Percentiles rank a stretch among this genome's conserved stretches.
Evolutionary conservation across 2,888 invertebrate species (phyloP).

Genomic region (Acronicta psi): DNA sequence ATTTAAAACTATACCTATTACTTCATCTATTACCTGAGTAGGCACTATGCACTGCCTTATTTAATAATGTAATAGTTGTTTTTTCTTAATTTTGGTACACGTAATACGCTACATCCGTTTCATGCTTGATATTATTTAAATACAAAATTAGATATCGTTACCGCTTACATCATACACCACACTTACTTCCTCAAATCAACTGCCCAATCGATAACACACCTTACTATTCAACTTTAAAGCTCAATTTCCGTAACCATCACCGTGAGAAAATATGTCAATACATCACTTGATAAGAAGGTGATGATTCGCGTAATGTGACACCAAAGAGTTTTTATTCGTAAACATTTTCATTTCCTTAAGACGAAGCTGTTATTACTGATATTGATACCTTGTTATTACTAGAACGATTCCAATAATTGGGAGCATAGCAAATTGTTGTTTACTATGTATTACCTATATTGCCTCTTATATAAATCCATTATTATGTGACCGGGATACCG

Average conservation of each 20-base stretch:
- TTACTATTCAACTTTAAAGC: constrained; percentile 34
- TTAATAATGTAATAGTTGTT: too few species aligned
- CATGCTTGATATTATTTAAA: too few species aligned
- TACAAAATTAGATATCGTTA: constrained; percentile 20
- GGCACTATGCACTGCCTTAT: too few species aligned
- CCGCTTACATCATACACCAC: constrained; percentile 29
- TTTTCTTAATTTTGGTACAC: too few species aligned
- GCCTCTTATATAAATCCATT: neutral
- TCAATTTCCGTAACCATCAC: constrained; percentile 43
- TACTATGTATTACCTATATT: neutral
- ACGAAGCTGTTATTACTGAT: constrained; percentile 40
- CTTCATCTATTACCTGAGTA: too few species aligned
- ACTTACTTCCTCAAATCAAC: constrained; percentile 37
- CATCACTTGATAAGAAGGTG: constrained; percentile 64
- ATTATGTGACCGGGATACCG: too few species aligned
- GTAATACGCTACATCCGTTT: too few species aligned
- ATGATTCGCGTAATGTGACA: constrained; percentile 65
- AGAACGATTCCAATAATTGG: constrained; percentile 38
- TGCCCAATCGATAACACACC: constrained; percentile 39
- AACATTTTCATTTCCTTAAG: constrained; percentile 52
- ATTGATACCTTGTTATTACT: constrained; percentile 53
- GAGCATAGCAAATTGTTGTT: constrained; percentile 18
- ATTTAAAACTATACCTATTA: too few species aligned
- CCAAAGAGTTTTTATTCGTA: constrained; percentile 52
- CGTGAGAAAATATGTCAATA: constrained; percentile 76